Base-by-base conservation (phyloP, 2,888 invertebrate genomes). In the Folsomia manolachei region DNA sequence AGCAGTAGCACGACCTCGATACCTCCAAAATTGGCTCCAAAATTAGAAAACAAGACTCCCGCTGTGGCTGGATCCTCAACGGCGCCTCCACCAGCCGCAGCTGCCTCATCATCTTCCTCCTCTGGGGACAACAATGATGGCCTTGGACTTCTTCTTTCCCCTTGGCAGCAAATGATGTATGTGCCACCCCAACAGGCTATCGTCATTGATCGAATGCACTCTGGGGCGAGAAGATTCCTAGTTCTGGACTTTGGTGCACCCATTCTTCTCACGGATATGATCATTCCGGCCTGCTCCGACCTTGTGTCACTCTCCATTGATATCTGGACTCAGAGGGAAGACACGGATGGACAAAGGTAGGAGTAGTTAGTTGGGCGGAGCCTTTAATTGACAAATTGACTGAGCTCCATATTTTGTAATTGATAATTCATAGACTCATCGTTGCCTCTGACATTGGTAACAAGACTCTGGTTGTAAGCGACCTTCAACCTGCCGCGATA, bases 171-270 rank as follows among this genome's bases (percentile, higher is more conserved):
- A 68, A 86, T 95, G 79, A 88, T 91, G 73, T 88, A 90, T 75
- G 91, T 93, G 63, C 91, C 94, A 26, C 92, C 93, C 78, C 93
- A 94, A 75, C 86, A 85, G 82, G 90, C 91, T 80, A 87, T 96
- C 74, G 91, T 95, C 21, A 93, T 96, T 62, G 95, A 96, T 83
- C 62, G 75, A 53, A 94, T 96, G 92, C 94, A 95, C 85, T 94
- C 95, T 0, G 94, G 95, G 70, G 95, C 95, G 0, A 86, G 95
- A n/a, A 88, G 95, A 71, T 95, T 92, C 85, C 94, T 95, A 71
- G 92, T 94, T 14, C 86, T 97, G 51, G 96, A 97, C 85, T 95
- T 97, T 84, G 95, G 95, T 1, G 90, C 92, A 79, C 90, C 92
- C 0, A 88, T 95, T 69, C 85, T 94, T 1, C 87, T 97, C 53